Percentiles rank a stretch among this genome's conserved stretches.
phyloP scores from a whole-genome alignment of 2,797 vertebrate species.

The Poeciliopsis presidionis region DNA sequence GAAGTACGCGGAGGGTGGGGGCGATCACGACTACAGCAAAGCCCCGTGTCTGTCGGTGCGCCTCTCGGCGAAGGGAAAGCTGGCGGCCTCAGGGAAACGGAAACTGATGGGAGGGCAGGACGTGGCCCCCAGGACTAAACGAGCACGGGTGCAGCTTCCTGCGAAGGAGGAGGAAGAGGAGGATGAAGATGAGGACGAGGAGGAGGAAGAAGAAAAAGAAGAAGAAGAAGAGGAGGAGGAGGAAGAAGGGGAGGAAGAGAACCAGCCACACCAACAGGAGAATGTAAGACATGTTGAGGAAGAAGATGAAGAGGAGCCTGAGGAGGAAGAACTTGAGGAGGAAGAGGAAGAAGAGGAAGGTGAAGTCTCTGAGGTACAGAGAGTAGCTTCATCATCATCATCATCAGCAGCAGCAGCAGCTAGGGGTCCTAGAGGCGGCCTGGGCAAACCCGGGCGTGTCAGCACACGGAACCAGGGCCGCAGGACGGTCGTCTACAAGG shows the following conservation, averaged over 20 bases:
- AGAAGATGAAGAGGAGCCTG: conserved; percentile 68
- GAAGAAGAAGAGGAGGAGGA: conserved; percentile 72
- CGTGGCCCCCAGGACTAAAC: conserved; percentile 57
- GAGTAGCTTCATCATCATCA: conserved; percentile 27
- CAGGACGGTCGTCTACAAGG: conserved; percentile 92
- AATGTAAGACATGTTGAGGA: conserved; percentile 55
- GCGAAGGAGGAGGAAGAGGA: conserved; percentile 75
- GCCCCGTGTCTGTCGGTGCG: conserved; percentile 80
- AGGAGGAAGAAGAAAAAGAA: conserved; percentile 74
- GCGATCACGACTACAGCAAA: conserved; percentile 98
- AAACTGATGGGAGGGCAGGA: conserved; percentile 64
- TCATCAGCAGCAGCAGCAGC: conserved; percentile 15
- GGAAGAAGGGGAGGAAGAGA: conserved; percentile 57
- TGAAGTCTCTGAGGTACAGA: conserved; percentile 72
- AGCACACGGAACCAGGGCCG: conserved; percentile 96
- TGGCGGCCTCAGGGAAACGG: conserved; percentile 50
- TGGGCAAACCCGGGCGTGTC: conserved; percentile 82
- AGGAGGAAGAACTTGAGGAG: conserved; percentile 70
- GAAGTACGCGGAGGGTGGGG: conserved; percentile 88
- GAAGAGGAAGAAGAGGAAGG: conserved; percentile 67
- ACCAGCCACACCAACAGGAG: conserved; percentile 56
- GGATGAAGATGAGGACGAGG: conserved; percentile 57
- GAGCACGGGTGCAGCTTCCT: conserved; percentile 69
- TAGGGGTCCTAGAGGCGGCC: conserved; percentile 40
- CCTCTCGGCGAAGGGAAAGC: conserved; percentile 60